Conservation (phyloP, 2,797 vertebrate species). For the Phoeniculus purpureus region DNA sequence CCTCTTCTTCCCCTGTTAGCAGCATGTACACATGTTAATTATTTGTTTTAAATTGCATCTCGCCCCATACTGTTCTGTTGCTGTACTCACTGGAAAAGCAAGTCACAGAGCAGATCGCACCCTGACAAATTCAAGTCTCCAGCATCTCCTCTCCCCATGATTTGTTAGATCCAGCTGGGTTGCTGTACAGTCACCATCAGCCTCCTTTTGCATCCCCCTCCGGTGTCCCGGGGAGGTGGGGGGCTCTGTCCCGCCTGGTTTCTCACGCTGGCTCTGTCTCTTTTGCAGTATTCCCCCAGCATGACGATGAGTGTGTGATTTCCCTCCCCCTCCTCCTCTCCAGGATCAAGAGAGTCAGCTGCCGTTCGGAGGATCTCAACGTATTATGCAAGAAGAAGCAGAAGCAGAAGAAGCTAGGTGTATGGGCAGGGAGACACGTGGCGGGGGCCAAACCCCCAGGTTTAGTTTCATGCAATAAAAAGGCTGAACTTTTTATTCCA, state of each 20-base stretch:
- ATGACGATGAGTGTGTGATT: slow-evolving; percentile 99
- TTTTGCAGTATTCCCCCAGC: slow-evolving; percentile 95
- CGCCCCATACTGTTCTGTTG: slow-evolving; percentile 16
- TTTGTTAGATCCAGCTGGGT: slow-evolving; percentile 38
- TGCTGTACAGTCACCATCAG: neutral
- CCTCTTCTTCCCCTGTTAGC: neutral
- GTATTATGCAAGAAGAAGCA: slow-evolving; percentile 82
- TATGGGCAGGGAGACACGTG: slow-evolving; percentile 86
- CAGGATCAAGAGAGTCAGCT: slow-evolving; percentile 84
- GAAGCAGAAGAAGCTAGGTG: slow-evolving; percentile 84
- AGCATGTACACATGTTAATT: neutral
- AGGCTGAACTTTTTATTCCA: slow-evolving; percentile 90
- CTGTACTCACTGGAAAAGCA: slow-evolving; percentile 26
- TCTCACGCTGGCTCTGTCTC: slow-evolving; percentile 68
- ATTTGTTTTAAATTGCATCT: slow-evolving; percentile 13
- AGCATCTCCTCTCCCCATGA: neutral
- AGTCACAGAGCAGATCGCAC: neutral
- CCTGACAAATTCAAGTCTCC: neutral
- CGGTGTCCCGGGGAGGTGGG: neutral
- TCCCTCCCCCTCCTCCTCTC: slow-evolving; percentile 79
- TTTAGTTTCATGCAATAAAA: slow-evolving; percentile 92
- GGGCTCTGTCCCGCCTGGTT: neutral
- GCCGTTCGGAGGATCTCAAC: slow-evolving; percentile 88
- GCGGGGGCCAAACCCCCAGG: slow-evolving; percentile 77
- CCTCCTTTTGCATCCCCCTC: neutral